Conservation (phyloP, 2,888 invertebrate genomes). For the Cyrtodaria siliqua region DNA sequence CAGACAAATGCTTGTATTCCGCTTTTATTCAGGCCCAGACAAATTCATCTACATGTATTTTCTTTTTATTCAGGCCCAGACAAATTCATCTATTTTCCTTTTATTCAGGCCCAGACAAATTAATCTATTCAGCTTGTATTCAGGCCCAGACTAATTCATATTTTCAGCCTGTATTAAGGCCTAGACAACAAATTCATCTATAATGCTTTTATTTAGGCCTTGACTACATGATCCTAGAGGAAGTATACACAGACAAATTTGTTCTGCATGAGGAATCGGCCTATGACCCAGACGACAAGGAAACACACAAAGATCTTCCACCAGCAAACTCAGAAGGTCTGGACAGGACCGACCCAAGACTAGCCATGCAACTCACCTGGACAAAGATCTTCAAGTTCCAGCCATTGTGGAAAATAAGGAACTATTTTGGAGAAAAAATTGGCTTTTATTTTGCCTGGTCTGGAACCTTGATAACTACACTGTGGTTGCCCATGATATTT, state of each 20-base stretch:
- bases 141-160: too few relatives aligned
- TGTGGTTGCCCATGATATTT: constrained; percentile 86
- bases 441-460: constrained; percentile 87
- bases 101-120: too few relatives aligned
- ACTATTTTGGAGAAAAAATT: constrained; percentile 87
- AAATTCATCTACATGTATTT: too few relatives aligned
- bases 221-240: constrained; percentile 84
- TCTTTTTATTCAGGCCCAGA: too few relatives aligned
- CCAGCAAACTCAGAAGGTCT: constrained; percentile 22
- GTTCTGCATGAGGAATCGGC: constrained; percentile 85
- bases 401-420: constrained; percentile 85
- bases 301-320: constrained; percentile 40
- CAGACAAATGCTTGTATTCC: too few relatives aligned
- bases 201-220: constrained; percentile 78
- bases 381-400: constrained; percentile 83
- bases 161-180: too few relatives aligned
- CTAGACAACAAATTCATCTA: background rate
- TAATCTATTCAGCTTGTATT: too few relatives aligned
- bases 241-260: constrained; percentile 84
- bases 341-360: constrained; percentile 69
- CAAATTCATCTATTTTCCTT: too few relatives aligned
- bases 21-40: too few relatives aligned
- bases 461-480: constrained; percentile 84
- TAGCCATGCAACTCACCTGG: constrained; percentile 81
- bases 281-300: constrained; percentile 68